A percentile compares a stretch with the other conserved stretches of the same genome.
phyloP scores from a whole-genome alignment of 2,113 vertebrate species.

The Notechis scutatus region DNA sequence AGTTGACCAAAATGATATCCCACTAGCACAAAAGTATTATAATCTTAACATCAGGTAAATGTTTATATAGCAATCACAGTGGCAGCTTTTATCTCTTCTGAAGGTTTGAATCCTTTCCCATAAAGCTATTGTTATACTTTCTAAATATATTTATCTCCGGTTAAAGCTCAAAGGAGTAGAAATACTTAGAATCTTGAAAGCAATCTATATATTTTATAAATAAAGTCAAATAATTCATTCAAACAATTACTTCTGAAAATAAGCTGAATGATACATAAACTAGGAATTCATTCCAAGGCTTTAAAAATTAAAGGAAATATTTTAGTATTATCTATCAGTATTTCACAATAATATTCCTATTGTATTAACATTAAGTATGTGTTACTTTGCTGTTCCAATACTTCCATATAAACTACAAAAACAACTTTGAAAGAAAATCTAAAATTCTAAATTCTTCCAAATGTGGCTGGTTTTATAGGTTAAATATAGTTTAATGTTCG shows the following conservation, averaged over 20 bases:
- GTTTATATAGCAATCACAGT: not conserved
- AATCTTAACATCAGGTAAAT: not conserved
- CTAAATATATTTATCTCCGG: not conserved
- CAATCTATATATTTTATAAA: not conserved
- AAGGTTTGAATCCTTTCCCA: not conserved
- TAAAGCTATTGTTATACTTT: not conserved
- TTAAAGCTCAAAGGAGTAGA: not conserved
- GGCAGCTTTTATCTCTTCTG: not conserved
- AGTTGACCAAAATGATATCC: not conserved
- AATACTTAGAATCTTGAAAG: not conserved
- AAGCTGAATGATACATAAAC: not conserved
- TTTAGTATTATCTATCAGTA: not conserved
- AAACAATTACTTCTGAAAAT: not conserved
- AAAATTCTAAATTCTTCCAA: not conserved
- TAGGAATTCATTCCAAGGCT: not conserved
- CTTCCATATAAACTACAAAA: not conserved
- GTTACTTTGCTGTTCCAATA: not conserved
- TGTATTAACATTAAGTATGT: constrained; percentile 6
- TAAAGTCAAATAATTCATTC: not conserved
- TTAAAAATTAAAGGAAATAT: not conserved
- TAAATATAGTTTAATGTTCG: not conserved
- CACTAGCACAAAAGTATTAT: not conserved
- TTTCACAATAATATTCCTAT: not conserved
- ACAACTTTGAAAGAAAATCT: not conserved
- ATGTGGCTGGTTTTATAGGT: not conserved